Evolutionary conservation across 1,140 invertebrate genomes (phyloP).

Genomic region (Holotrichia oblita): DNA sequence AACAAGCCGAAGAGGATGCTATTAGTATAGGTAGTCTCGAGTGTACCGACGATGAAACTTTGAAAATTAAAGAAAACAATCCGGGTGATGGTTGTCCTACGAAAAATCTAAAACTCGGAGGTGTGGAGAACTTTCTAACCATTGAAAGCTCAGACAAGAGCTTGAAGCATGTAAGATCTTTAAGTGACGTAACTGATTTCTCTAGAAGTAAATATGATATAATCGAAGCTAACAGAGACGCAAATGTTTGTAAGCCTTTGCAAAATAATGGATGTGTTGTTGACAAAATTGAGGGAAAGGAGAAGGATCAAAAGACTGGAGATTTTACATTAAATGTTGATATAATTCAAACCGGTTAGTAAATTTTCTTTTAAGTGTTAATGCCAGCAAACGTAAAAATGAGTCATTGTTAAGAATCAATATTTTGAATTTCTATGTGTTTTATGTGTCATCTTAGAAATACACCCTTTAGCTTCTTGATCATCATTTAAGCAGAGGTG

Average conservation of each 20-base stretch:
- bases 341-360: conserved; percentile 76
- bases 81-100: conserved; percentile 13
- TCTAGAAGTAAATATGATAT: conserved; percentile 45
- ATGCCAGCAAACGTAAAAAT: no score
- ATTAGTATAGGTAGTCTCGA: conserved; percentile 65
- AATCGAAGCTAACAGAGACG: conserved; percentile 56
- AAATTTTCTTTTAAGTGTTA: background rate
- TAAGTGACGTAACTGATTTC: conserved; percentile 56
- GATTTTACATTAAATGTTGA: conserved; percentile 70
- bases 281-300: conserved; percentile 54
- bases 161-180: conserved; percentile 55
- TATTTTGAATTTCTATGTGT: no score
- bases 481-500: no score
- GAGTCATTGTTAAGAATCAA: no score
- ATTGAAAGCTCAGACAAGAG: conserved; percentile 59
- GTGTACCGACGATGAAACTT: conserved; percentile 48
- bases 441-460: no score
- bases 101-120: conserved; percentile 3
- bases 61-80: conserved; percentile 37
- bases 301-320: conserved; percentile 67
- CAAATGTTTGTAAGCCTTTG: background rate
- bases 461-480: no score
- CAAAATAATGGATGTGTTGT: conserved; percentile 33
- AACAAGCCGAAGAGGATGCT: conserved; percentile 66
- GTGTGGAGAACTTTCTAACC: conserved; percentile 42